These are phyloP conservation scores for Psittacula echo DNA, from an alignment of 2,797 vertebrate genomes.

Conservation along the genomic window DNA sequence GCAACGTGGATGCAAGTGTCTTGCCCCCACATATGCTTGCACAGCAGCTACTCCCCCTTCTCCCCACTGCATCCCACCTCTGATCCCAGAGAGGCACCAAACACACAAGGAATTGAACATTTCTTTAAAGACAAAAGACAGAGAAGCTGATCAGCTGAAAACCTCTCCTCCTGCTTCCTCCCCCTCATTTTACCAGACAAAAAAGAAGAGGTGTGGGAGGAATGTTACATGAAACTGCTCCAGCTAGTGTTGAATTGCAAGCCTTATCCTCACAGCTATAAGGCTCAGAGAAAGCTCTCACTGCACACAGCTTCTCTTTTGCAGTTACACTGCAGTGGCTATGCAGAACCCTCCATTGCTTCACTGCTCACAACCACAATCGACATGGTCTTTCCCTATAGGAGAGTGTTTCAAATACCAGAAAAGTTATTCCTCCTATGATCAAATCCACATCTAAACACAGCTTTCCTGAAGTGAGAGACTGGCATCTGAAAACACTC, in stretches of 20 bases:
- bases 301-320: background rate
- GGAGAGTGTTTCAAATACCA: conserved; percentile 43
- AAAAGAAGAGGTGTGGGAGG: background rate
- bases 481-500: conserved; percentile 19
- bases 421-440: conserved; percentile 32
- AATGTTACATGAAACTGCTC: background rate
- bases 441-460: conserved; percentile 59
- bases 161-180: background rate
- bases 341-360: background rate
- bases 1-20: background rate
- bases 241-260: background rate
- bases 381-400: background rate
- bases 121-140: background rate
- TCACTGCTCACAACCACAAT: background rate
- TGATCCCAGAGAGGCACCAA: background rate
- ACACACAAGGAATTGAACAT: background rate
- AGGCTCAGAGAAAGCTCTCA: background rate
- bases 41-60: background rate
- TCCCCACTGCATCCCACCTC: background rate
- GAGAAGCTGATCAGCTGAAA: background rate
- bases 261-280: background rate
- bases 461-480: conserved; percentile 42
- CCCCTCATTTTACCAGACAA: background rate
- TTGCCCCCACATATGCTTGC: background rate
- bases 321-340: background rate